A percentile compares a stretch with the other conserved stretches of the same genome.
Evolutionary conservation across 2,797 vertebrate species (phyloP).

Genomic region (Crenuchus spilurus): DNA sequence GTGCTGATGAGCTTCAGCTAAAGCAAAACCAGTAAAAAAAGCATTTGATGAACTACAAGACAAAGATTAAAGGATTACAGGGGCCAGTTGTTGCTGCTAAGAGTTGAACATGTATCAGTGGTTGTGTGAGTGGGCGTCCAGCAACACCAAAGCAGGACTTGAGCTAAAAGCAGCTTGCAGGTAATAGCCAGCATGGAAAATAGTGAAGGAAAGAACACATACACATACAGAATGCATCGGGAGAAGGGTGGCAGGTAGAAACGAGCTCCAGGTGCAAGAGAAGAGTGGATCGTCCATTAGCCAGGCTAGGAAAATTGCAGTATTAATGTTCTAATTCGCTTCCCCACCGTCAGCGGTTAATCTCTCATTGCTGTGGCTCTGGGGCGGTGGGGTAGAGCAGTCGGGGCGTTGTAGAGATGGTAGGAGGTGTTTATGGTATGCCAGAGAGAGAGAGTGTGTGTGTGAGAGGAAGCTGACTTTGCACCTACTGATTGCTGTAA

Average conservation of each 20-base stretch:
- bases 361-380: slow-evolving; percentile 66
- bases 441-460: slow-evolving; percentile 59
- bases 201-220: not conserved
- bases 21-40: no score
- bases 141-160: not conserved
- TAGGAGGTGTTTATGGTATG: slow-evolving; percentile 80
- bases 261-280: slow-evolving; percentile 39
- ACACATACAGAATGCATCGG: not conserved
- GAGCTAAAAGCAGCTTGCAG: not conserved
- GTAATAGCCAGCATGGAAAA: not conserved
- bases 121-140: not conserved
- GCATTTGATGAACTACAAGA: no score
- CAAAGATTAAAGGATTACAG: no score
- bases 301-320: slow-evolving; percentile 51
- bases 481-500: slow-evolving; percentile 99
- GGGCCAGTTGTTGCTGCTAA: no score
- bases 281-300: slow-evolving; percentile 56
- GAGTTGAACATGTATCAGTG: no score
- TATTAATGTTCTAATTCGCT: slow-evolving; percentile 71
- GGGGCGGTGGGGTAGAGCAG: slow-evolving; percentile 13
- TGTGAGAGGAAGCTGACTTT: slow-evolving; percentile 87
- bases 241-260: not conserved
- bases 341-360: slow-evolving; percentile 68
- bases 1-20: no score
- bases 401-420: slow-evolving; percentile 49